These are phyloP conservation scores for Adelognathus sp. DNA, from an alignment of 2,888 invertebrate species.

Conservation along the genomic window DNA sequence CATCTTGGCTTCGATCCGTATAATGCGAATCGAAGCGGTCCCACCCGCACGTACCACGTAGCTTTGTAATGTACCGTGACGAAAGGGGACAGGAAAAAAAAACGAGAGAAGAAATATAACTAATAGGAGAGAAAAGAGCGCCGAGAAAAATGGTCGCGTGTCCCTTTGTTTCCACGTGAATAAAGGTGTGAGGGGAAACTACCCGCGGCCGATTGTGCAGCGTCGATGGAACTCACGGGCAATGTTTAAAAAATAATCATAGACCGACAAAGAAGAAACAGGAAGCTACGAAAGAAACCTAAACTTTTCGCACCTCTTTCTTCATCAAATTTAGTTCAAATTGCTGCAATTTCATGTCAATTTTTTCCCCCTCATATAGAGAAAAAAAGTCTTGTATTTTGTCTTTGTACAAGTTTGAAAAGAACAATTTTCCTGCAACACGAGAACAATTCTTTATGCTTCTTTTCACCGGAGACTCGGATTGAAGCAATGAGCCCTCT, in stretches of 20 bases:
- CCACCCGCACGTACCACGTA: neutral
- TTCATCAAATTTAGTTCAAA: neutral
- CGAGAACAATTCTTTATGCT: no score
- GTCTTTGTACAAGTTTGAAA: no score
- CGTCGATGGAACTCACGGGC: neutral
- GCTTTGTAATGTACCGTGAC: neutral
- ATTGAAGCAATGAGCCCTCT: neutral
- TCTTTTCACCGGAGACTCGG: no score
- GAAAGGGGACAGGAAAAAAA: neutral
- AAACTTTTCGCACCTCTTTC: neutral
- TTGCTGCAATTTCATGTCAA: neutral
- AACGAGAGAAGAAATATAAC: neutral
- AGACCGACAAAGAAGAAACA: neutral
- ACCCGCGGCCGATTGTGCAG: neutral
- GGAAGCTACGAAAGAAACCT: neutral
- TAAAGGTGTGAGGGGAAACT: neutral
- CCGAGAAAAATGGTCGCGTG: constrained; percentile 16
- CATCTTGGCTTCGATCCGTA: constrained; percentile 23
- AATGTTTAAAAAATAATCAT: neutral
- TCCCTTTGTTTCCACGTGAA: constrained; percentile 9
- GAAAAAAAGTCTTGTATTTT: no score
- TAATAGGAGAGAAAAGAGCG: neutral
- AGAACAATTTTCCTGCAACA: neutral
- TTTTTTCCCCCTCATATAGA: no score
- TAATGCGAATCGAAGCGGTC: neutral